These are phyloP conservation scores for Orthosia cruda DNA, from an alignment of 2,888 invertebrate species.

Conservation along the genomic window DNA sequence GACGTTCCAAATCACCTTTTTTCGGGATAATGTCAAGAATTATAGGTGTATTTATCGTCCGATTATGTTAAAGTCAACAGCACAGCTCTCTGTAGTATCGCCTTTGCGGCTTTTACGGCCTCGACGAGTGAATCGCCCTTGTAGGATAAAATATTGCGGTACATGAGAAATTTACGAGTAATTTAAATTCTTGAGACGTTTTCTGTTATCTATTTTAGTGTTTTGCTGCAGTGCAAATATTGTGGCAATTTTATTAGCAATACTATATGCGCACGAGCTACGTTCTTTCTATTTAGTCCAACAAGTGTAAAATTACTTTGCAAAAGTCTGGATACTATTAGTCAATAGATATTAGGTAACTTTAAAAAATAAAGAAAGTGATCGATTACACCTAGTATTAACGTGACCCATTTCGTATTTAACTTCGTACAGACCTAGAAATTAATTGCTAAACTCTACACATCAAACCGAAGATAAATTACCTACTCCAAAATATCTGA, in stretches of 20 bases:
- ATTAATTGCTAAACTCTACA: conserved; percentile 20
- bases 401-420: not conserved
- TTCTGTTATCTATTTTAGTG: conserved; percentile 31
- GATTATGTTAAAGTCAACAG: conserved; percentile 68
- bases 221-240: conserved; percentile 17
- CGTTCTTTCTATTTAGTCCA: not conserved
- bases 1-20: conserved; percentile 67
- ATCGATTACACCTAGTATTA: not conserved
- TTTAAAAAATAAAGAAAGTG: not conserved
- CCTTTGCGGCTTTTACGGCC: conserved; percentile 42
- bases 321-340: too few species aligned
- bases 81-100: conserved; percentile 41
- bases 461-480: conserved; percentile 38
- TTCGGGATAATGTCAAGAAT: conserved; percentile 67
- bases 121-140: conserved; percentile 39
- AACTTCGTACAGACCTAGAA: not conserved
- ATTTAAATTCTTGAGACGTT: conserved; percentile 52
- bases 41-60: conserved; percentile 68
- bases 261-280: too few species aligned
- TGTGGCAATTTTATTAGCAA: not conserved
- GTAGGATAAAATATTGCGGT: conserved; percentile 44
- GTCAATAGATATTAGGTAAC: not conserved
- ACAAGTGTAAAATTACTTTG: not conserved
- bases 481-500: conserved; percentile 39
- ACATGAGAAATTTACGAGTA: conserved; percentile 12